These are phyloP conservation scores for Dolichotis patagonum DNA, from an alignment of 2,113 vertebrate genomes.

Conservation along the genomic window DNA sequence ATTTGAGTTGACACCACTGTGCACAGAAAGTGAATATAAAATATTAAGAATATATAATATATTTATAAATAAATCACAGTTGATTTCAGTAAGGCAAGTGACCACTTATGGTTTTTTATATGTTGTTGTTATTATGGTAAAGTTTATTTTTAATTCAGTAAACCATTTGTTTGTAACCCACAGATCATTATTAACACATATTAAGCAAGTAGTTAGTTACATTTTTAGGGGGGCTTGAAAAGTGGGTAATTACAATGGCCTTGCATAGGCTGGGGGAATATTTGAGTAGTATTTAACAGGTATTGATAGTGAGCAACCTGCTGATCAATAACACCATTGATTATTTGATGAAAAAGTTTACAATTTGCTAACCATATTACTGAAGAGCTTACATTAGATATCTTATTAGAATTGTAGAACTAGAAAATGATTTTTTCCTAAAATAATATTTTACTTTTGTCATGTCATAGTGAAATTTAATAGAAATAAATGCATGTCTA, in stretches of 20 bases:
- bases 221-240: not conserved
- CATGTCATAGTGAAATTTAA: conserved; percentile 9
- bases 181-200: not conserved
- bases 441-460: not conserved
- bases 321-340: not conserved
- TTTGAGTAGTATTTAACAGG: not conserved
- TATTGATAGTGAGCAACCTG: not conserved
- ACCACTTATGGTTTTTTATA: not conserved
- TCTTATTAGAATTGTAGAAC: conserved; percentile 17
- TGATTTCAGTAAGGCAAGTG: not conserved
- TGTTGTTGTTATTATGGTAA: not conserved
- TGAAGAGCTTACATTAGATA: not conserved
- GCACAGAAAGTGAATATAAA: not conserved
- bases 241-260: not conserved
- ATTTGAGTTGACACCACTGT: not conserved
- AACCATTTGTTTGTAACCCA: not conserved
- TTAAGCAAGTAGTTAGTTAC: not conserved
- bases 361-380: not conserved
- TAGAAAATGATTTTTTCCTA: conserved; percentile 37
- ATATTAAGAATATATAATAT: conserved; percentile 4
- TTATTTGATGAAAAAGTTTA: conserved; percentile 14
- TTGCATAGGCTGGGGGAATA: not conserved
- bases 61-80: conserved; percentile 6
- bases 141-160: not conserved
- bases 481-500: not conserved